Base-by-base conservation (phyloP, 2,797 vertebrate species). In the Petrocephalus schoutedeni region DNA sequence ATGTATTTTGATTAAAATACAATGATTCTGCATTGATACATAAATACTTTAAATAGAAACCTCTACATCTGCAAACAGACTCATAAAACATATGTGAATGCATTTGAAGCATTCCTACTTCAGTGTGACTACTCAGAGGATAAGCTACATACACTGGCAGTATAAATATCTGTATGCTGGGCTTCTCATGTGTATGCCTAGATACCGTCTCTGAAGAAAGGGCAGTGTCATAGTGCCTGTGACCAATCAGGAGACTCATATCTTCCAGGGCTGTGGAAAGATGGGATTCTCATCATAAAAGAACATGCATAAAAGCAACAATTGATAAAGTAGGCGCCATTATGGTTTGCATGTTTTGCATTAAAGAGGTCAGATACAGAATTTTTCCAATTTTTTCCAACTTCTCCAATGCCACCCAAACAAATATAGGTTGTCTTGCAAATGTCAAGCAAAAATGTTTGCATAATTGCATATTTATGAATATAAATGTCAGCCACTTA, bases 401-500 rank as follows among this genome's bases (percentile, higher is more conserved):
- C 64, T 36, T 71, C 4, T 71, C 28, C 28, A 71, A 36, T 71
- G 64, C 1, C 10, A 71, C 12, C 32, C 64, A 71, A 16, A 36
- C 14, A 71, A n/a, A 71, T 32, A 71, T 71, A 71, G 67, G 32
- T 71, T 71, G 28, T 71, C 28, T 71, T 36, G 67, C 67, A 71
- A 71, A 71, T 71, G 67, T 71, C 67, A 71, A 36, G 32, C 67
- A 71, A 32, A 71, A 64, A 64, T 64, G 64, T 71, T 71, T 14
- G 67, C 32, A 71, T 71, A 74, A 32, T 74, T 36, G 32, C 32
- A 36, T 74, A 74, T 74, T 41, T 36, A 74, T 74, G 67, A 74
- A 74, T 74, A 74, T 74, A 36, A 74, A 74, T 74, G 67, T 74
- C 32, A 71, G 64, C 64, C 64, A 71, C 64, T 71, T 71, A 74